These are phyloP conservation scores for Mythimna lalbum DNA, from an alignment of 2,888 invertebrate species.

Conservation along the genomic window DNA sequence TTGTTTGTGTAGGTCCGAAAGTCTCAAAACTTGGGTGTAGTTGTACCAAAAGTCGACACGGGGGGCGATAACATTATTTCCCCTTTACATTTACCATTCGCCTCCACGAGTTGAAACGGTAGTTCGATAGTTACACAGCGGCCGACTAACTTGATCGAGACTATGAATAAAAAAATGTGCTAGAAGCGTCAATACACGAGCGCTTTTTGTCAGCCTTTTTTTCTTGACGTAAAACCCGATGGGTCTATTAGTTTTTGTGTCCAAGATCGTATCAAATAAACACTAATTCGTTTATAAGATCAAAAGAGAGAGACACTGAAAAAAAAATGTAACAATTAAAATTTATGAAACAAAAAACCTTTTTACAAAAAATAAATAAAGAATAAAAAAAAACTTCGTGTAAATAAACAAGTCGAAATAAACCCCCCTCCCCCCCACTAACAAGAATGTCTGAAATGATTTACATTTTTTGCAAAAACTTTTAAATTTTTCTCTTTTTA, in stretches of 20 bases:
- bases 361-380: too few relatives aligned
- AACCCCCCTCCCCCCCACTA: too few relatives aligned
- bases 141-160: slow-evolving; percentile 60
- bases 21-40: slow-evolving; percentile 63
- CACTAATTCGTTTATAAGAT: slow-evolving; percentile 24
- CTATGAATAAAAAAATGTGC: slow-evolving; percentile 56
- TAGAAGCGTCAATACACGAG: slow-evolving; percentile 59
- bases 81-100: slow-evolving; percentile 73
- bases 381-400: too few relatives aligned
- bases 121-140: slow-evolving; percentile 74
- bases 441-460: too few relatives aligned
- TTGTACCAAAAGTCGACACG: slow-evolving; percentile 63
- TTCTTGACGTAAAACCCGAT: slow-evolving; percentile 18
- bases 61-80: slow-evolving; percentile 75
- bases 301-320: neutral
- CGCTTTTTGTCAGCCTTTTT: slow-evolving; percentile 26
- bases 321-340: neutral
- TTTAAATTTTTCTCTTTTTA: too few relatives aligned
- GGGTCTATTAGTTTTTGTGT: slow-evolving; percentile 29
- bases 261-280: slow-evolving; percentile 29
- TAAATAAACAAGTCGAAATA: too few relatives aligned
- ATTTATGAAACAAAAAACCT: neutral
- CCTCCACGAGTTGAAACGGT: slow-evolving; percentile 67
- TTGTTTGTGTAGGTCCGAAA: slow-evolving; percentile 68
- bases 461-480: too few relatives aligned